A percentile compares a stretch with the other conserved stretches of the same genome.
phyloP scores from a whole-genome alignment of 2,113 vertebrate genomes.

The Chroicocephalus ridibundus region DNA sequence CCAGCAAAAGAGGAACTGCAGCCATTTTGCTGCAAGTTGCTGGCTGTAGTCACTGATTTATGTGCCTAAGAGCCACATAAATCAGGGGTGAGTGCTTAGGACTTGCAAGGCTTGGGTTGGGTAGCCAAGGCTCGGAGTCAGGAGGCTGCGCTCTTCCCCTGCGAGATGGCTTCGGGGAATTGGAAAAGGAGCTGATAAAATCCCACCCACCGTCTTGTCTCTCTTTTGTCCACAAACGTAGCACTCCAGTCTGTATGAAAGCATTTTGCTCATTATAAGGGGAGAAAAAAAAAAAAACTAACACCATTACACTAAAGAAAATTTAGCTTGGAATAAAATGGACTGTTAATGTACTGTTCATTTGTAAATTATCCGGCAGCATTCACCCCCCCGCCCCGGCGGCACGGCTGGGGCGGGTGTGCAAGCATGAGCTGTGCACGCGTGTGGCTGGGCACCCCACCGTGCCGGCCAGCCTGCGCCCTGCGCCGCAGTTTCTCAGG shows the following conservation, averaged over 20 bases:
- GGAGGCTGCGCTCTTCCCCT: background rate
- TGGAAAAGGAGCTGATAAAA: background rate
- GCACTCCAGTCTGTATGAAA: background rate
- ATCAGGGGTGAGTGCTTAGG: background rate
- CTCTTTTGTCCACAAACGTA: background rate
- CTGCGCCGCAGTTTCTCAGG: constrained; percentile 38
- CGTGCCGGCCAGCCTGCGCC: background rate
- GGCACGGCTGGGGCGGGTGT: accelerated
- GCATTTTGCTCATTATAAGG: background rate
- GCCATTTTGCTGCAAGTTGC: background rate
- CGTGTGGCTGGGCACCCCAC: background rate
- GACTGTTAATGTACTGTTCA: background rate
- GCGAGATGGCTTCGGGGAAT: background rate
- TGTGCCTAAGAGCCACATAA: background rate
- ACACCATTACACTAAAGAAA: background rate
- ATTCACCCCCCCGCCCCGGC: background rate
- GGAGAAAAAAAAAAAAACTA: background rate
- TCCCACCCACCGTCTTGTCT: background rate
- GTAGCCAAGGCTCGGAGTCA: background rate
- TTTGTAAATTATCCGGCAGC: background rate
- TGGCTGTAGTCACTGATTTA: background rate
- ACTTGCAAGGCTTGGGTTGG: background rate
- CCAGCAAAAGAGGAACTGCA: background rate
- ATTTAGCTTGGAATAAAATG: background rate
- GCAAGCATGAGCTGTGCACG: background rate